Evolutionary conservation across 2,113 vertebrate genomes (phyloP), one percentile per base, ranked within the genome.

Genomic region (Pyxicephalus adspersus): DNA sequence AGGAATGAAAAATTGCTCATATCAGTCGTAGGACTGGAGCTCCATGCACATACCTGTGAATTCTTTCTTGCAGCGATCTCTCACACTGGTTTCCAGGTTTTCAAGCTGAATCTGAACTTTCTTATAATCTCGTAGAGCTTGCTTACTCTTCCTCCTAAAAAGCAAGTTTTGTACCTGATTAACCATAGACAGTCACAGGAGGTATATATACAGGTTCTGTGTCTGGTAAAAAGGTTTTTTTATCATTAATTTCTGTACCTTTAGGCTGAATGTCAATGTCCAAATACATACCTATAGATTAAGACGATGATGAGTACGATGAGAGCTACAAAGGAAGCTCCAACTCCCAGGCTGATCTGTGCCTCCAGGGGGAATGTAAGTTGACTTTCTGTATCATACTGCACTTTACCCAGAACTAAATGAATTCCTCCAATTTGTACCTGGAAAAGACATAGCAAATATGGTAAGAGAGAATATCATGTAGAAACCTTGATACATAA

Each of bases 51-150:
- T 86, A 98, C 98, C 98, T 85, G 98, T 98, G 87, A 99, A 99
- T 87, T 99, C 97, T 79, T 99, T 99, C 89, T 99, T 99, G 88
- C 98, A 99, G 83, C 97, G 96, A 85, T 99, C 98, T 72, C 98
- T 94, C 83, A 99, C 98, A 0, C 97, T 99, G 4, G 97, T 99
- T 89, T 99, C 98, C 86, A 99, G 91, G 78, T 98, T 98, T 92
- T 99, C 98, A 86, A 99, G 86, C 75, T 99, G 98, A 86, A 98
- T 99, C 91, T 99, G 97, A 77, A 99, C 98, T 88, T 99, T 99
- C 91, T 98, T 99, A 86, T 98, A 99, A 88, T 99, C 97, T 77
- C 96, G 92, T 76, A 99, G 87, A 73, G 98, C 98, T 90, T 98
- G 97, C 77, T 99, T 99, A 86, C 98, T 99, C 90, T 99, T 99